A percentile compares a stretch with the other conserved stretches of the same genome.
These are phyloP conservation scores for Pterocles gutturalis DNA, from an alignment of 2,113 vertebrate genomes.

Conservation along the genomic window DNA sequence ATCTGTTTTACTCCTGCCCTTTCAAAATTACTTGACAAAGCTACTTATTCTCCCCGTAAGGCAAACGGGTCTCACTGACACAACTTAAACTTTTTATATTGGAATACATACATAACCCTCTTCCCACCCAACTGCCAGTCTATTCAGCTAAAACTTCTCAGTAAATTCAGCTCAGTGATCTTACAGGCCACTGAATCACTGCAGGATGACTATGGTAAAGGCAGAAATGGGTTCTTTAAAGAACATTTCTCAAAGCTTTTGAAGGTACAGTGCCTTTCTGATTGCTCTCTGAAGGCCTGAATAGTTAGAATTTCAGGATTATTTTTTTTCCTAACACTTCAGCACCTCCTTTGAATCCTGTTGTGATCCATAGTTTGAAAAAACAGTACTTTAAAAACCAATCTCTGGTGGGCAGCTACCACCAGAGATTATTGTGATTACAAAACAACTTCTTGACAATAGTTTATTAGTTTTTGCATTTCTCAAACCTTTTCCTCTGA, in stretches of 20 bases:
- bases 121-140: not conserved
- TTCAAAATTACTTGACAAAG: not conserved
- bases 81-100: not conserved
- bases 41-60: not conserved
- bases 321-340: not conserved
- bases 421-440: not conserved
- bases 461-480: not conserved
- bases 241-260: not conserved
- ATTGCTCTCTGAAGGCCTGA: not conserved
- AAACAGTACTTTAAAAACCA: not conserved
- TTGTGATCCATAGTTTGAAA: not conserved
- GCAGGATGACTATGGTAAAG: not conserved
- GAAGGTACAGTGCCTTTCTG: not conserved
- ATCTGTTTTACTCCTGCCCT: not conserved
- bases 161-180: not conserved
- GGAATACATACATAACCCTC: not conserved
- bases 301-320: not conserved
- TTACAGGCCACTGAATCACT: not conserved
- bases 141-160: not conserved
- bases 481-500: not conserved
- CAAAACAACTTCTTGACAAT: not conserved
- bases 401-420: not conserved
- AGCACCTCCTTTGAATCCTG: not conserved
- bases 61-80: not conserved
- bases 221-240: not conserved